phyloP scores from a whole-genome alignment of 1,140 invertebrate species.

The Sinonovacula constricta region DNA sequence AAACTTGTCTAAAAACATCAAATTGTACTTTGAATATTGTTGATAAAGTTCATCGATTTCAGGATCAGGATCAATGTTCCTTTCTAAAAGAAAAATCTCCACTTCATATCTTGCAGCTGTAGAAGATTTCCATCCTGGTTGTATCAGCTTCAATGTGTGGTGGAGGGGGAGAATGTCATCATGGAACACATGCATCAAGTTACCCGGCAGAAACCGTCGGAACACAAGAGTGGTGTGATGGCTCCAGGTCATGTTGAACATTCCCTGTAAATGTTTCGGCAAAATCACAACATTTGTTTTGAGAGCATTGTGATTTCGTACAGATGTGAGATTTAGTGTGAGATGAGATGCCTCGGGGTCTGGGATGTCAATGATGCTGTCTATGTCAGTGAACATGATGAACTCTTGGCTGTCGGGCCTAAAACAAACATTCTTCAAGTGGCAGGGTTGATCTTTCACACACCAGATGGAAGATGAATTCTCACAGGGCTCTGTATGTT shows the following conservation, averaged over 20 bases:
- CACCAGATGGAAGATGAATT: conserved; percentile 46
- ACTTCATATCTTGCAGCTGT: conserved; percentile 53
- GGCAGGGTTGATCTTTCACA: conserved; percentile 64
- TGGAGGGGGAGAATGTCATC: conserved; percentile 81
- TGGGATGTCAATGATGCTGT: conserved; percentile 62
- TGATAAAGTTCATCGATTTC: conserved; percentile 63
- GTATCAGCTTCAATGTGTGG: conserved; percentile 72
- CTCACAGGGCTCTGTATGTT: no score
- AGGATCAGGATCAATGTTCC: conserved; percentile 57
- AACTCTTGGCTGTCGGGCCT: conserved; percentile 67
- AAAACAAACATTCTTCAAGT: conserved; percentile 78
- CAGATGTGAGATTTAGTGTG: conserved; percentile 73
- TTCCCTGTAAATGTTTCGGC: conserved; percentile 49
- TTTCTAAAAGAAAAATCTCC: conserved; percentile 68
- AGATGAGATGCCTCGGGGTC: conserved; percentile 57
- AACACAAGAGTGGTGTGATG: conserved; percentile 65
- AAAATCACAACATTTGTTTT: conserved; percentile 73
- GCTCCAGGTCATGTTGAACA: conserved; percentile 54
- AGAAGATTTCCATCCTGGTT: conserved; percentile 1
- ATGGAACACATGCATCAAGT: conserved; percentile 82
- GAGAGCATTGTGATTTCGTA: conserved; percentile 74
- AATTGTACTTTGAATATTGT: conserved; percentile 54
- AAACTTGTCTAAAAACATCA: conserved; percentile 55
- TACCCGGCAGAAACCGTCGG: conserved; percentile 81
- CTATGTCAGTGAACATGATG: conserved; percentile 71